These are phyloP conservation scores for Hypanus sabinus DNA, from an alignment of 2,113 vertebrate species.

Conservation along the genomic window DNA sequence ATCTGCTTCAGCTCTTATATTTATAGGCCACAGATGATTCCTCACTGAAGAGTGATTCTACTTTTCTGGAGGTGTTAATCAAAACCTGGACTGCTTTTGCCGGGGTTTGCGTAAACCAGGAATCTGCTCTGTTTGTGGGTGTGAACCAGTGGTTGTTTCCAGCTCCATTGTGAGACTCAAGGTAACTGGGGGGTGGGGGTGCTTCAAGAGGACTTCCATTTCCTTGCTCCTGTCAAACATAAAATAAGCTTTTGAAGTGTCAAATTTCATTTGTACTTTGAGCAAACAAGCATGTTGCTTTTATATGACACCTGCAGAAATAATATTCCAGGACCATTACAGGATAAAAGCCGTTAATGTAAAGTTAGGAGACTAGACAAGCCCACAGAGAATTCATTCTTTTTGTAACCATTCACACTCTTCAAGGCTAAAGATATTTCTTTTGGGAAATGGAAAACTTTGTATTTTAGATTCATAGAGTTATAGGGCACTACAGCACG, in stretches of 20 bases:
- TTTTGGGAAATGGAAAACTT: neutral
- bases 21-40: neutral
- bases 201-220: constrained; percentile 15
- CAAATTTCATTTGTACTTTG: constrained; percentile 24
- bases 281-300: neutral
- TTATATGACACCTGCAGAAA: constrained; percentile 16
- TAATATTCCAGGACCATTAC: neutral
- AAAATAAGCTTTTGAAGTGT: neutral
- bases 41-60: neutral
- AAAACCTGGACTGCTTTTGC: neutral
- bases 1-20: neutral
- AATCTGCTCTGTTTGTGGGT: neutral
- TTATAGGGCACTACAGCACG: too few species aligned
- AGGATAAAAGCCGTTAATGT: neutral
- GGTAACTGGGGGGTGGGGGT: neutral
- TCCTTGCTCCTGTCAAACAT: neutral
- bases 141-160: neutral
- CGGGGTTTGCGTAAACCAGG: neutral
- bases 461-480: too few species aligned
- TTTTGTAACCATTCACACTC: neutral
- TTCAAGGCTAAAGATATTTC: neutral
- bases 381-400: neutral
- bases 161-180: neutral
- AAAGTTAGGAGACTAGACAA: neutral
- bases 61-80: neutral